These are phyloP conservation scores for Cataglyphis hispanica DNA, from an alignment of 1,140 invertebrate species.

Conservation along the genomic window DNA sequence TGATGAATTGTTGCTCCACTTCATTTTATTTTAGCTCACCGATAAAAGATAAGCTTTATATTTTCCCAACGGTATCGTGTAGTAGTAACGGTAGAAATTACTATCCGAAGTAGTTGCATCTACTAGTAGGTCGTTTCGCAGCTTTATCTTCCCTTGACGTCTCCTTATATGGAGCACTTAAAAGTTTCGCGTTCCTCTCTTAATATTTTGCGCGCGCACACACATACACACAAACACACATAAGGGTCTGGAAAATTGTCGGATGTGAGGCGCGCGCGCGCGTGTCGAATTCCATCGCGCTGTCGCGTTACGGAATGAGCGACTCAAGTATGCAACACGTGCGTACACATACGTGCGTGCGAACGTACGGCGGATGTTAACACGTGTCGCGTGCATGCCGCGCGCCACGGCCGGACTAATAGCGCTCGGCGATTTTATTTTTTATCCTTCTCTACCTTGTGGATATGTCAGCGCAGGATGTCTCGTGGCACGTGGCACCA, in stretches of 20 bases:
- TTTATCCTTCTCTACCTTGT: not conserved
- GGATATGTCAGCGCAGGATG: constrained; percentile 58
- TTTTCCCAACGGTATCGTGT: constrained; percentile 23
- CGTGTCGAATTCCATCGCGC: constrained; percentile 25
- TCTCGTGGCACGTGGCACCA: constrained; percentile 67
- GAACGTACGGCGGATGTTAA: not conserved
- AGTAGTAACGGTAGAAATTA: constrained; percentile 41
- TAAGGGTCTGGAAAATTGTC: constrained; percentile 25
- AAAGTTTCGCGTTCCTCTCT: constrained; percentile 46
- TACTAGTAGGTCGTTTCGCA: constrained; percentile 35
- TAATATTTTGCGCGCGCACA: constrained; percentile 33
- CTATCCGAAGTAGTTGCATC: constrained; percentile 30
- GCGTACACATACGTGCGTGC: too few species aligned
- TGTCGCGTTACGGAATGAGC: not conserved
- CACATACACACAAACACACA: too few species aligned
- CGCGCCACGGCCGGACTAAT: not conserved
- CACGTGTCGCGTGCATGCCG: constrained; percentile 16
- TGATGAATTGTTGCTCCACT: constrained; percentile 47
- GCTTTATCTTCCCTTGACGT: constrained; percentile 45
- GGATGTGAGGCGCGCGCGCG: not conserved
- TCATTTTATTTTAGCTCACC: constrained; percentile 49
- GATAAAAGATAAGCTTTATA: constrained; percentile 51
- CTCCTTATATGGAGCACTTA: constrained; percentile 26
- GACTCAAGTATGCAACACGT: not conserved
- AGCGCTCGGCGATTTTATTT: not conserved